Conservation (phyloP, 1,140 invertebrate genomes). For the Reticulitermes speratus region DNA sequence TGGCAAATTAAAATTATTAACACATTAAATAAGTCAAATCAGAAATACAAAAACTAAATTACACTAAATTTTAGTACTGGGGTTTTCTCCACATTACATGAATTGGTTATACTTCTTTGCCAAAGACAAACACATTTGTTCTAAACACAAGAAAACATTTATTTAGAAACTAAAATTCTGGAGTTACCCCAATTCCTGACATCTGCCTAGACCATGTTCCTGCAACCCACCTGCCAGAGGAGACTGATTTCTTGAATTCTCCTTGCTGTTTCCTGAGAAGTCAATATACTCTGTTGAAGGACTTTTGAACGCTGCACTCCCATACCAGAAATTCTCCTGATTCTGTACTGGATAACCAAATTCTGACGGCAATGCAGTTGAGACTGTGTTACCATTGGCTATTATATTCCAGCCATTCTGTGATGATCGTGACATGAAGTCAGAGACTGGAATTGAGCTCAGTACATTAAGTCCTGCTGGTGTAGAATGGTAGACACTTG, state of each 20-base stretch:
- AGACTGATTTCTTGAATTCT: background rate
- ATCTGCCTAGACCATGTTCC: too few species aligned
- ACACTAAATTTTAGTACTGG: too few species aligned
- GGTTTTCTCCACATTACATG: too few species aligned
- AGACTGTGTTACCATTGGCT: background rate
- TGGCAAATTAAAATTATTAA: too few species aligned
- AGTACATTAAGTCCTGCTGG: slow-evolving; percentile 20
- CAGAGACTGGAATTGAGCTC: background rate
- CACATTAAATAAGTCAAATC: too few species aligned
- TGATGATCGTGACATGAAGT: background rate
- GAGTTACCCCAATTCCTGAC: too few species aligned
- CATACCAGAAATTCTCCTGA: background rate
- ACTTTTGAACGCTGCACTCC: background rate
- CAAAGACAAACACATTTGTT: too few species aligned
- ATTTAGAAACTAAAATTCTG: too few species aligned
- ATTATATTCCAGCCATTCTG: background rate
- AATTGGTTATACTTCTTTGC: too few species aligned
- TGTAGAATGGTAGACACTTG: slow-evolving; percentile 1
- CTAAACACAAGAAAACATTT: too few species aligned
- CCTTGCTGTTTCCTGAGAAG: background rate
- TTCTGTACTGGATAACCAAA: background rate
- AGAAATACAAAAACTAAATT: too few species aligned
- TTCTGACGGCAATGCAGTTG: background rate
- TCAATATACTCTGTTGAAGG: background rate
- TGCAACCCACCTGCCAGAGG: background rate